Percentiles rank a stretch among this genome's conserved stretches.
Evolutionary conservation across 2,797 vertebrate species (phyloP).

Genomic region (Etheostoma nigrum): DNA sequence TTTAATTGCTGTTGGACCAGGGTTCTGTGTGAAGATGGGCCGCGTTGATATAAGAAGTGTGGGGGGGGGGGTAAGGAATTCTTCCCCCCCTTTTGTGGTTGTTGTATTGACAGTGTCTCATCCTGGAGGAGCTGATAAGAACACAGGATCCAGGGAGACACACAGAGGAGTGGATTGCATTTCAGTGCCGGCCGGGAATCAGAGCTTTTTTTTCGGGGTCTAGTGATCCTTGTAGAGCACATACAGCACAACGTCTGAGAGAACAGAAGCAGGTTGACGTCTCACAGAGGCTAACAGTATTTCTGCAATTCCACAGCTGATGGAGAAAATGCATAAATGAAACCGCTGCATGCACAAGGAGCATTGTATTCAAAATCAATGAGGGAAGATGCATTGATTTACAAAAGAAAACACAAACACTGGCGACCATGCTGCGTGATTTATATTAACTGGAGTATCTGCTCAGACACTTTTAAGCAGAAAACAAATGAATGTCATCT

Average conservation of each 20-base stretch:
- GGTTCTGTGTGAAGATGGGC: constrained; percentile 73
- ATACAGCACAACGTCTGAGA: constrained; percentile 31
- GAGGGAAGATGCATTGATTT: constrained; percentile 72
- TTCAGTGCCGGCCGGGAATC: constrained; percentile 69
- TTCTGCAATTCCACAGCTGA: constrained; percentile 21
- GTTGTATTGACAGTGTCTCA: constrained; percentile 82
- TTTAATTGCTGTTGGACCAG: constrained; percentile 81
- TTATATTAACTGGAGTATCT: constrained; percentile 28
- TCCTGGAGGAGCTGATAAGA: constrained; percentile 81
- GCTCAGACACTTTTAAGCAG: constrained; percentile 14
- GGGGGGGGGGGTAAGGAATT: constrained; percentile 24
- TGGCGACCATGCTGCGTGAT: constrained; percentile 23
- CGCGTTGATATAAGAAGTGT: constrained; percentile 60
- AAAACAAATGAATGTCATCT: constrained; percentile 18
- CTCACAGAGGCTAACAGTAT: constrained; percentile 34
- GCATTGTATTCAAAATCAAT: constrained; percentile 72
- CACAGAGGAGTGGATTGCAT: constrained; percentile 76
- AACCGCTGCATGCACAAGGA: constrained; percentile 58
- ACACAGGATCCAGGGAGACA: constrained; percentile 65
- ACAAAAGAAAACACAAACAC: constrained; percentile 70
- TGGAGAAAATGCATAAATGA: constrained; percentile 56
- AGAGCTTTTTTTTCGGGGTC: constrained; percentile 42
- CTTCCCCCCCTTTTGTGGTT: constrained; percentile 74
- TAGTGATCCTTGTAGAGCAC: constrained; percentile 19
- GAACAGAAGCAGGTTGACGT: constrained; percentile 56